Conservation (phyloP, 2,888 invertebrate species). For the Zeuzera pyrina region DNA sequence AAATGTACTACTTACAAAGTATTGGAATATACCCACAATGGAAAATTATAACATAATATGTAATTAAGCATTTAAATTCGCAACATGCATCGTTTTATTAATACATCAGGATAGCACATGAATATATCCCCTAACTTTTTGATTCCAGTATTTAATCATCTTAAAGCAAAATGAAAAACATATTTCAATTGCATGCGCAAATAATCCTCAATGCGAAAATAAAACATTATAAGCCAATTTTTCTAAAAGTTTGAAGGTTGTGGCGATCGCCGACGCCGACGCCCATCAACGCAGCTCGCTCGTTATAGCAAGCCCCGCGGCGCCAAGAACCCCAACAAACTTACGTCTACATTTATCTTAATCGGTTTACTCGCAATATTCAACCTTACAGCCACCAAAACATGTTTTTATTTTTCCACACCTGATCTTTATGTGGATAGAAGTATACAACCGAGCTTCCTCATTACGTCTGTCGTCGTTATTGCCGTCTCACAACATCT, state of each 20-base stretch:
- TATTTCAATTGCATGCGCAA: no score
- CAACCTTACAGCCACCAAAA: slow-evolving; percentile 34
- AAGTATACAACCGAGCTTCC: slow-evolving; percentile 45
- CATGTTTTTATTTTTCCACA: no score
- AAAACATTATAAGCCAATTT: slow-evolving; percentile 43
- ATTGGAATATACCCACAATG: no score
- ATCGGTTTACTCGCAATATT: slow-evolving; percentile 27
- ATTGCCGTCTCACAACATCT: slow-evolving; percentile 54
- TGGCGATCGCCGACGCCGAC: slow-evolving; percentile 39
- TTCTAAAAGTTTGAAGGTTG: slow-evolving; percentile 41
- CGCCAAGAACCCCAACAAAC: slow-evolving; percentile 36
- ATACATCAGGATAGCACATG: no score
- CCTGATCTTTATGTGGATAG: slow-evolving; percentile 22
- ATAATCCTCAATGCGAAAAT: slow-evolving; percentile 3
- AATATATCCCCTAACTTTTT: no score
- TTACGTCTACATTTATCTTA: slow-evolving; percentile 29
- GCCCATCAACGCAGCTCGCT: slow-evolving; percentile 42
- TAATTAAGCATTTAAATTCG: no score
- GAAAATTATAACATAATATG: no score
- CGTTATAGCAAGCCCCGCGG: slow-evolving; percentile 58
- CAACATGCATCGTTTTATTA: no score
- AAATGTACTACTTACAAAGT: no score
- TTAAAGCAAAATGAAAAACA: no score
- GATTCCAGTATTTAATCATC: no score
- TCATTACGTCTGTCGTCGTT: slow-evolving; percentile 59